Conservation (phyloP, 2,113 vertebrate genomes). For the Eolophus roseicapilla region DNA sequence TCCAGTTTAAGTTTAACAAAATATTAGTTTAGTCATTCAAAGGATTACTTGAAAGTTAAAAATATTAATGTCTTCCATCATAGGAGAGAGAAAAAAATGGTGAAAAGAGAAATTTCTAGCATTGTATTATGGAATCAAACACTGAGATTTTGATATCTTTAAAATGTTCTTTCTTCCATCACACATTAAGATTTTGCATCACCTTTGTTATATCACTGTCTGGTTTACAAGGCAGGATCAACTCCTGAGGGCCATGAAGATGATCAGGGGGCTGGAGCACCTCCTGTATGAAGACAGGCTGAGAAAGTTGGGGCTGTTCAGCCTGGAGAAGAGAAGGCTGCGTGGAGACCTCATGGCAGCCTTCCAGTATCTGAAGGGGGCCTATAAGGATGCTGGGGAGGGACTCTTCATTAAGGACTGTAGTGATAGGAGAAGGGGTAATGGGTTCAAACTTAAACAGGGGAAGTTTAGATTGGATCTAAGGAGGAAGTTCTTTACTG, state of each 20-base stretch:
- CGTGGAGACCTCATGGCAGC: no score
- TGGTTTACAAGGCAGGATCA: not conserved
- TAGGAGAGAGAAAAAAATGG: not conserved
- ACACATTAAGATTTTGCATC: not conserved
- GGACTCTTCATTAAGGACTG: no score
- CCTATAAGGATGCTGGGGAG: no score
- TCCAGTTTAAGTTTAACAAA: not conserved
- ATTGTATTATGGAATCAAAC: not conserved
- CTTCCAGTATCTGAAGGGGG: no score
- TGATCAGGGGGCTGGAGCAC: not conserved
- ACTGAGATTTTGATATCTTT: fast-evolving
- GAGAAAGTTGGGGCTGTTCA: not conserved
- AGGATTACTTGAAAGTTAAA: not conserved
- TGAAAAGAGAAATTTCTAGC: not conserved
- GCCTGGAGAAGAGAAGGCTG: not conserved
- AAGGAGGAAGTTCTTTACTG: no score
- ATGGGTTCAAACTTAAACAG: no score
- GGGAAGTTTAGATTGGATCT: no score
- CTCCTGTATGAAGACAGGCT: not conserved
- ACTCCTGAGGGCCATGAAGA: not conserved
- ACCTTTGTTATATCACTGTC: not conserved
- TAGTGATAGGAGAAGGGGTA: no score
- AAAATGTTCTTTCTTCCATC: not conserved
- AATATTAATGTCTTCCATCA: not conserved
- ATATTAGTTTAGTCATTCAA: not conserved